Evolutionary conservation across 2,113 vertebrate genomes (phyloP), one percentile per base, ranked within the genome.

Genomic region (Zosterops japonicus): DNA sequence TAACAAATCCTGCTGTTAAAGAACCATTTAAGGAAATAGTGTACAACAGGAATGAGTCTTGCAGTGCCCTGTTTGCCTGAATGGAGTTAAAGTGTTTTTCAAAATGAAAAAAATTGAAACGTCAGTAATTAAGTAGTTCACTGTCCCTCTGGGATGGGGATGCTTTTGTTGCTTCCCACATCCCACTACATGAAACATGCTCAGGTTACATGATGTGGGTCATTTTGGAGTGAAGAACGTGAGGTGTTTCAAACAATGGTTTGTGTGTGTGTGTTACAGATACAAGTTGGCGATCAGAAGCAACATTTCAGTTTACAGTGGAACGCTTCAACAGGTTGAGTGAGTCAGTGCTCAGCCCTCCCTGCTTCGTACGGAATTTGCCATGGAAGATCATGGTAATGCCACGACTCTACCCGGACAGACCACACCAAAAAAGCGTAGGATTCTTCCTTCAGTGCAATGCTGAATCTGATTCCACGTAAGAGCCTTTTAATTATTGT

Each of bases 301-400:
- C 99, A 31, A 99, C 99, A 2, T 99, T 99, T 98, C 99, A 99
- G 96, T 99, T 99, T 82, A 99, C 99, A 61, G 99, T 99, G 1
- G 99, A 99, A 93, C 99, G 99, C 93, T 99, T 99, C 98, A 99
- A 99, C 96, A 98, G 99, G 92, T 97, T 99, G 95, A 99, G 98
- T 14, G 99, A 99, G 97, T 99, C 99, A 23, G 99, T 99, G 90
- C 99, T 99, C 96, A 99, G 99, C 96, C 99, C 99, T 42, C 99
- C 99, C 56, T 99, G 99, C 98, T 99, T 99, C 74, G 99, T 99
- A 41, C 98, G 99, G 81, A 99, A 99, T 96, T 98, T 99, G 82
- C 99, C 99, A 3, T 99, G 99, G 99, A 99, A 99, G 98, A 99
- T 99, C 91, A 99, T 99, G 99, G 99, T 99, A 94, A 99, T 99